phyloP scores from a whole-genome alignment of 2,797 vertebrate genomes.

The Trematomus bernacchii region DNA sequence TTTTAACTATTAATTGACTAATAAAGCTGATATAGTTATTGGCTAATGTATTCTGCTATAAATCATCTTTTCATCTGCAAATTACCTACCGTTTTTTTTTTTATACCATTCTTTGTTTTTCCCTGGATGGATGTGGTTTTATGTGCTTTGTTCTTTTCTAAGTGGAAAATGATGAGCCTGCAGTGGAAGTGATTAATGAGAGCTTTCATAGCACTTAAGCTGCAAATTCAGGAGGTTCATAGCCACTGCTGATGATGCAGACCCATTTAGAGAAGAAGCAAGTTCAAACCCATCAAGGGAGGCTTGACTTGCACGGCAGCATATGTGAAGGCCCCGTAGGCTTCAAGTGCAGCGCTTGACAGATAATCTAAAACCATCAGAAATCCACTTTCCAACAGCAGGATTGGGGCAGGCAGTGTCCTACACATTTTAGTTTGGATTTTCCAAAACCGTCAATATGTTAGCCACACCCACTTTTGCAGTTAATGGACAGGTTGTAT shows the following conservation, averaged over 20 bases:
- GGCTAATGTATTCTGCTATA: not conserved
- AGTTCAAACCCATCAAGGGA: not conserved
- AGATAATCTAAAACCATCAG: not conserved
- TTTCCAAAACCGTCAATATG: not conserved
- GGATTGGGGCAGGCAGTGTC: not conserved
- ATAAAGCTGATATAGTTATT: not conserved
- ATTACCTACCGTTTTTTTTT: not conserved
- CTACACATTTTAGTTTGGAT: too few species aligned
- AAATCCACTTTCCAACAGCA: not conserved
- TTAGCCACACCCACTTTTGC: not conserved
- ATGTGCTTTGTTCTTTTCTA: not conserved
- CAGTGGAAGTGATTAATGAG: slow-evolving; percentile 2
- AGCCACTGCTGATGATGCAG: not conserved
- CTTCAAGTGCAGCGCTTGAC: not conserved
- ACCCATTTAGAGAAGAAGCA: not conserved
- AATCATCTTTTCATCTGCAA: not conserved
- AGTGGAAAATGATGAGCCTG: slow-evolving; percentile 12
- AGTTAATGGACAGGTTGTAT: not conserved
- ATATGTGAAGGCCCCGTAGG: not conserved
- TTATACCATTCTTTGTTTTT: not conserved
- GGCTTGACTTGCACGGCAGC: not conserved
- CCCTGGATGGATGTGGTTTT: not conserved
- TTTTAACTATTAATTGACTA: not conserved
- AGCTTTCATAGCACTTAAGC: not conserved
- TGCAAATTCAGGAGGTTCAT: not conserved